phyloP scores from a whole-genome alignment of 2,888 invertebrate genomes.

The Fragum sueziense region DNA sequence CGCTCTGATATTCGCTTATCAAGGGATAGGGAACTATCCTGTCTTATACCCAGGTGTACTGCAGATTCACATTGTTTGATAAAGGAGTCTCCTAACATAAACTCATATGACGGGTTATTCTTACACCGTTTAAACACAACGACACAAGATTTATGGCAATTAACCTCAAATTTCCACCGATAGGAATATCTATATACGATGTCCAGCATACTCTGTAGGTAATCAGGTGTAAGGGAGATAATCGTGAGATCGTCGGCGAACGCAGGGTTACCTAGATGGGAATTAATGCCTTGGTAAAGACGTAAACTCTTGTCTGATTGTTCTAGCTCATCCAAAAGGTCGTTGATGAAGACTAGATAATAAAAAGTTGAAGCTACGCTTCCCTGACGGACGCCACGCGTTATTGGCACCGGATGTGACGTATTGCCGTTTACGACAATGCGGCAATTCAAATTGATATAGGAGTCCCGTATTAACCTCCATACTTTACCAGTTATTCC shows the following conservation, averaged over 20 bases:
- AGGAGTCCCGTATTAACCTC: background rate
- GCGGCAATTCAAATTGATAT: background rate
- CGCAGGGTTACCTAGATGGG: background rate
- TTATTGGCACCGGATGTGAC: background rate
- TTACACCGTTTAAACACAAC: background rate
- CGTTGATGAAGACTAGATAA: conserved; percentile 7
- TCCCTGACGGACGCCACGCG: conserved; percentile 15
- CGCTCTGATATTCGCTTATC: background rate
- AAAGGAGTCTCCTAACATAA: background rate
- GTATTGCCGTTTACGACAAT: background rate
- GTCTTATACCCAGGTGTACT: conserved; percentile 1
- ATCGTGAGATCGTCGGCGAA: conserved; percentile 5
- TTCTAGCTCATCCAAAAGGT: conserved; percentile 5
- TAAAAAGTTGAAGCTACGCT: conserved; percentile 8
- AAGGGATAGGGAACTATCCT: background rate
- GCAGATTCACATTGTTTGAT: background rate
- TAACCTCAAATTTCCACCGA: conserved; percentile 1
- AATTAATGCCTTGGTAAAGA: background rate
- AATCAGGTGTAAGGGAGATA: background rate
- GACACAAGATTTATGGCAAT: background rate
- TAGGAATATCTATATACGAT: conserved; percentile 1
- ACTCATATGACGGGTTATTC: background rate
- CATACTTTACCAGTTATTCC: background rate
- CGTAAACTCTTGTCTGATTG: background rate
- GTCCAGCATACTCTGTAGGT: background rate